Conservation (phyloP, 2,113 vertebrate genomes). For the Lampris incognitus region DNA sequence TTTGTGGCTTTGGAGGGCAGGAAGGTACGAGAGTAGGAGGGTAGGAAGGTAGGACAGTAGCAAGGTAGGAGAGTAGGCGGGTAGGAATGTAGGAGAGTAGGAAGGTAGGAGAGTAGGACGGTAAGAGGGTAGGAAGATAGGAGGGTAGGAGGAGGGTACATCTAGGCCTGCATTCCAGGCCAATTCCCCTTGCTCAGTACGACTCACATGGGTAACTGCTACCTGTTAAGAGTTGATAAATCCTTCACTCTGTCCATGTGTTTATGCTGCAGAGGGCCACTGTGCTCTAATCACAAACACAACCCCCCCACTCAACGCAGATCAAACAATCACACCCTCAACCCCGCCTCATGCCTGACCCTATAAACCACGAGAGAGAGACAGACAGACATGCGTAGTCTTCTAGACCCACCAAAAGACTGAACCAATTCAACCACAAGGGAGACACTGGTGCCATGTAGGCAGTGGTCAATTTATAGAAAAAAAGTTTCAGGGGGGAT, state of each 20-base stretch:
- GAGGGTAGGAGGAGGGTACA: not conserved
- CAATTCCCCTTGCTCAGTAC: not conserved
- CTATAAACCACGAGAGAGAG: not conserved
- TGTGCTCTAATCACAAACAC: slow-evolving; percentile 19
- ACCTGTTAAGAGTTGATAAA: not conserved
- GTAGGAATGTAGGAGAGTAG: too few relatives aligned
- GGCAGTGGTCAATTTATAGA: too few relatives aligned
- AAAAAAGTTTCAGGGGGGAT: too few relatives aligned
- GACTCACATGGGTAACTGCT: slow-evolving; percentile 1
- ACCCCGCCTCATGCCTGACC: slow-evolving; percentile 4
- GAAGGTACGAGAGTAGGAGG: too few relatives aligned
- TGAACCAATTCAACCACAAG: too few relatives aligned
- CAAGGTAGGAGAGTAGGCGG: too few relatives aligned
- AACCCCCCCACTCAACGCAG: not conserved
- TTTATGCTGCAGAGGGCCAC: slow-evolving; percentile 33
- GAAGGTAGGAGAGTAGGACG: too few relatives aligned
- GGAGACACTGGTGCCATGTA: too few relatives aligned
- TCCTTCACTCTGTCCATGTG: slow-evolving; percentile 13
- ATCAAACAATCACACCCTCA: slow-evolving; percentile 1
- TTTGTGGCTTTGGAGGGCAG: not conserved
- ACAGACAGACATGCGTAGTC: not conserved
- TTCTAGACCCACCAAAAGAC: too few relatives aligned
- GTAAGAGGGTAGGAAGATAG: too few relatives aligned
- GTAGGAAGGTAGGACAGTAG: too few relatives aligned
- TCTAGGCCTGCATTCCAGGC: not conserved